Percentiles rank a stretch among this genome's conserved stretches.
phyloP scores from a whole-genome alignment of 2,113 vertebrate species.

The Malurus elegans region DNA sequence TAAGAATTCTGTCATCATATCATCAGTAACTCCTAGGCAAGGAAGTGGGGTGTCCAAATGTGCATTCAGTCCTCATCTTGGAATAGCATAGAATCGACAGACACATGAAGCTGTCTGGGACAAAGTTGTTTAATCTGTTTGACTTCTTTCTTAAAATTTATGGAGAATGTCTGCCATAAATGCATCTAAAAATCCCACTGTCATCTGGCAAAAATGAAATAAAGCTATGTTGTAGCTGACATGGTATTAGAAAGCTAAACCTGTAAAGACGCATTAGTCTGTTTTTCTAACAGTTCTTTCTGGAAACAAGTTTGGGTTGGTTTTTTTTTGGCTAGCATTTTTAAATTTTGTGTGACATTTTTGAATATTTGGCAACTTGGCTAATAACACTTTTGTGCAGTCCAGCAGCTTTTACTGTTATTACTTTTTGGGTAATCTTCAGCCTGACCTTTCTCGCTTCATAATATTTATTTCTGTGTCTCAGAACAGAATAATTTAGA shows the following conservation, averaged over 20 bases:
- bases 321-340: background rate
- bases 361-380: conserved; percentile 1
- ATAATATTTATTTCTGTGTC: conserved; percentile 50
- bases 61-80: background rate
- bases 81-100: background rate
- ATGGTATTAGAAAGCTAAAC: background rate
- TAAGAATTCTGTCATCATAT: conserved; percentile 2
- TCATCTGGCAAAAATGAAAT: background rate
- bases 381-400: background rate
- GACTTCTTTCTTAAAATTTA: background rate
- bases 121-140: conserved; percentile 17
- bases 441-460: conserved; percentile 44
- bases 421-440: conserved; percentile 3
- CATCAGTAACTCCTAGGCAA: background rate
- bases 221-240: background rate
- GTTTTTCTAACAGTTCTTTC: background rate
- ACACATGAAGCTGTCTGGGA: background rate
- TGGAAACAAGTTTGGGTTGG: background rate
- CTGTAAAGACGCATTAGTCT: background rate
- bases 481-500: conserved; percentile 2
- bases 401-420: background rate
- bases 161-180: background rate
- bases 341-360: background rate
- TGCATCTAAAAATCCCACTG: conserved; percentile 5
- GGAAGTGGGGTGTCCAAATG: background rate